phyloP scores from a whole-genome alignment of 92 coral and sea anemone genomes.

The Diadumene lineata region DNA sequence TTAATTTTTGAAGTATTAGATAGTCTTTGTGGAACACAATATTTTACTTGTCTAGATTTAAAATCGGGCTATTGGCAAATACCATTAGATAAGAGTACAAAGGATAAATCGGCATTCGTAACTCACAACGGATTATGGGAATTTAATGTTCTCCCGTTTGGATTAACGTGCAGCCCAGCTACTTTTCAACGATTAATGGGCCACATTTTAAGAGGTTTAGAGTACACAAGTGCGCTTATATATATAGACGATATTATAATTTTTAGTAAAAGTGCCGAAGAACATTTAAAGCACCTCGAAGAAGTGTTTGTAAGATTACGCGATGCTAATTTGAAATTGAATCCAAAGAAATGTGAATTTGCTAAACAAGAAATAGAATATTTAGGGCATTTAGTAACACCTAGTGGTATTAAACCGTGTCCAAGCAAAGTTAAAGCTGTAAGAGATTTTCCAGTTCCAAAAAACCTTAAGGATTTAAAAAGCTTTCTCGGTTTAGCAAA shows the following conservation, averaged over 20 bases:
- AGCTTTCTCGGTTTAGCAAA: constrained; percentile 30
- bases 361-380: constrained; percentile 31
- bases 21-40: constrained; percentile 26
- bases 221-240: constrained; percentile 30
- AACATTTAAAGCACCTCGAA: constrained; percentile 40
- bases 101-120: constrained; percentile 45
- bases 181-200: constrained; percentile 43
- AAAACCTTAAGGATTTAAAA: background rate
- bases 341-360: constrained; percentile 56
- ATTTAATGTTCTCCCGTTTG: constrained; percentile 44
- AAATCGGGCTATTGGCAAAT: constrained; percentile 44
- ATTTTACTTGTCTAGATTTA: constrained; percentile 40
- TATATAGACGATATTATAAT: constrained; percentile 45
- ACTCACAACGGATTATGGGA: constrained; percentile 36
- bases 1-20: constrained; percentile 25
- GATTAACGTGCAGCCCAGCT: constrained; percentile 36
- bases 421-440: constrained; percentile 19
- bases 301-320: constrained; percentile 46
- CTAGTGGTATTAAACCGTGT: constrained; percentile 2
- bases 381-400: constrained; percentile 28
- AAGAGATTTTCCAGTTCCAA: constrained; percentile 4
- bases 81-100: constrained; percentile 28
- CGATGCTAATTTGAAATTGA: constrained; percentile 52
- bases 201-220: constrained; percentile 36
- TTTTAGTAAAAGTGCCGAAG: constrained; percentile 13